These are phyloP conservation scores for Laticauda colubrina DNA, from an alignment of 2,113 vertebrate genomes.

Conservation along the genomic window DNA sequence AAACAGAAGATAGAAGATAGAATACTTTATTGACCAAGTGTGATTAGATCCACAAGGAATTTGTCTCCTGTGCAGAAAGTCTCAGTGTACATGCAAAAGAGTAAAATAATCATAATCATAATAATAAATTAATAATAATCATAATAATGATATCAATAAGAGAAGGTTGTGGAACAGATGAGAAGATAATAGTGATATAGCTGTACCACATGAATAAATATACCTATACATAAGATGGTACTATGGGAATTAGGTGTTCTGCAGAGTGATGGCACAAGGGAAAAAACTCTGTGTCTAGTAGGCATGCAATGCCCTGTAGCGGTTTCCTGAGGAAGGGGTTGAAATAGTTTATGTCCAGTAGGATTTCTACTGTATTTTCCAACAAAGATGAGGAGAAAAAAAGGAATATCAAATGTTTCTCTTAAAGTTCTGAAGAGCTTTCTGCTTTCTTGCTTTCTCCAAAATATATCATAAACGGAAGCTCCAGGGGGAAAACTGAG, in stretches of 20 bases:
- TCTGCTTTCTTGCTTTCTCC: neutral
- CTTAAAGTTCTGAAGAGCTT: neutral
- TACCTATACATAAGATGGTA: neutral
- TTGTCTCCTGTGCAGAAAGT: neutral
- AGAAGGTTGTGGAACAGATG: neutral
- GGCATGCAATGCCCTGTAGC: neutral
- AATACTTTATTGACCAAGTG: neutral
- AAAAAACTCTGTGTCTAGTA: neutral
- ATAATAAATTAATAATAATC: neutral
- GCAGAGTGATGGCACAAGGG: neutral
- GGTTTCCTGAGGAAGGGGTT: neutral
- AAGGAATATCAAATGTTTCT: neutral
- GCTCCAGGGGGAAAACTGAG: neutral
- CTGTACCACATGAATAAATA: neutral
- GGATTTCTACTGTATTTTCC: neutral
- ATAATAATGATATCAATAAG: neutral
- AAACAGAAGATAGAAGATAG: neutral
- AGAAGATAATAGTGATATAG: neutral
- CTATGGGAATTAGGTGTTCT: neutral
- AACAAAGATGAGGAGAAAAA: neutral
- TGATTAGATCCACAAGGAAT: neutral
- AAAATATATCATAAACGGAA: neutral
- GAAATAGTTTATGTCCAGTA: neutral
- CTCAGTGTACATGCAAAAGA: neutral
- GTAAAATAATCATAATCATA: neutral